Percentiles rank a stretch among this genome's conserved stretches.
Conservation (phyloP, 2,113 vertebrate species). For the Steatornis caripensis region DNA sequence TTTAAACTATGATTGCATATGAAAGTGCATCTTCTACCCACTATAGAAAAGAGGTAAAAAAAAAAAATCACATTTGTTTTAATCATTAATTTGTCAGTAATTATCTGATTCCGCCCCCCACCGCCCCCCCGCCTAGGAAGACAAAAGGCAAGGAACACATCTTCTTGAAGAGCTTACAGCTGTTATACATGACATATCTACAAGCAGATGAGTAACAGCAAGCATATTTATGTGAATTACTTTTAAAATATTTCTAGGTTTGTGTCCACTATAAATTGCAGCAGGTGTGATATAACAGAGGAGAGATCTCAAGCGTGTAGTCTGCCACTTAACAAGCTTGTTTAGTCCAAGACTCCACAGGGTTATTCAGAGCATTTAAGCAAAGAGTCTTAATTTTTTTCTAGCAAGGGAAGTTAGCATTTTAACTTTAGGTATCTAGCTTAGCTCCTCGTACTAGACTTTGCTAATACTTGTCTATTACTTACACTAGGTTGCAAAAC, state of each 20-base stretch:
- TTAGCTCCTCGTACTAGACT: background rate
- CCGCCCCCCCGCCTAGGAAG: no score
- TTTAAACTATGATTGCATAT: background rate
- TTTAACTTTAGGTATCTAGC: background rate
- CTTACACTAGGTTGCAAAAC: background rate
- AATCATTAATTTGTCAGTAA: background rate
- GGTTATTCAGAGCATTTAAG: background rate
- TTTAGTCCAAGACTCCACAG: background rate
- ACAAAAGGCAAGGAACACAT: background rate
- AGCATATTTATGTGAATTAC: background rate
- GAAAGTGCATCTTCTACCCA: background rate
- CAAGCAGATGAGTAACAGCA: background rate
- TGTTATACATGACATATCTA: background rate
- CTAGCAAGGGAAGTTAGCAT: background rate
- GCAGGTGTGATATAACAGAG: background rate
- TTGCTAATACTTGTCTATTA: background rate
- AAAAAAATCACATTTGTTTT: background rate
- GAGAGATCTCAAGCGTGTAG: background rate
- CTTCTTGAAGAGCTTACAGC: background rate
- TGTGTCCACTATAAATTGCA: background rate
- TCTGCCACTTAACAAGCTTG: background rate
- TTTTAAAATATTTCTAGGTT: background rate
- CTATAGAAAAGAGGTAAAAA: background rate
- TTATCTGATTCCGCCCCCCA: no score
- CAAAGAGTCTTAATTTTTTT: background rate